Evolutionary conservation across 2,888 invertebrate genomes (phyloP).

Genomic region (Xylota segnis): DNA sequence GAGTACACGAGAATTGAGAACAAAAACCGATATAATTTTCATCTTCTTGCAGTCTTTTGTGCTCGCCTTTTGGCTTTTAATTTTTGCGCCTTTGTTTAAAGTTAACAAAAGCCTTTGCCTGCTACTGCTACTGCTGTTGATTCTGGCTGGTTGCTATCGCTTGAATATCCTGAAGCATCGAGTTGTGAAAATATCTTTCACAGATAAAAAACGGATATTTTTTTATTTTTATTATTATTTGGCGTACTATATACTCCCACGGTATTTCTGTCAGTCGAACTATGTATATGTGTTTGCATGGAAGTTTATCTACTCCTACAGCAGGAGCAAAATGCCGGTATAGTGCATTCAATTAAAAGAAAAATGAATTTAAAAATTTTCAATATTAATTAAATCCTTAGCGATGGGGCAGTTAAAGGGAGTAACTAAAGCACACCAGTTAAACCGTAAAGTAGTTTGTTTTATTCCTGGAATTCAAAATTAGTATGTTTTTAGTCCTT

Average conservation of each 20-base stretch:
- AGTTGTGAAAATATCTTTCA: slow-evolving; percentile 46
- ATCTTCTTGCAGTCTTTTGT: slow-evolving; percentile 56
- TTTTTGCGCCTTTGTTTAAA: slow-evolving; percentile 63
- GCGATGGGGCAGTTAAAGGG: slow-evolving; percentile 9
- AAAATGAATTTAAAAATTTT: slow-evolving; percentile 32
- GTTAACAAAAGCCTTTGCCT: slow-evolving; percentile 62
- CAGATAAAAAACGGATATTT: slow-evolving; percentile 38
- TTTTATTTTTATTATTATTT: slow-evolving; percentile 8
- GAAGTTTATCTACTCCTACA: neutral
- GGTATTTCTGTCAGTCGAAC: slow-evolving; percentile 1
- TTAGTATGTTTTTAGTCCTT: too few relatives aligned
- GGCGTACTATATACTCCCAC: neutral
- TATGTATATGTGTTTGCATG: neutral
- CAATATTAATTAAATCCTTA: slow-evolving; percentile 49
- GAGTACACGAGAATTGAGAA: slow-evolving; percentile 21
- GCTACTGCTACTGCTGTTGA: slow-evolving; percentile 15
- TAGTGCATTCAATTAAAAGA: slow-evolving; percentile 47
- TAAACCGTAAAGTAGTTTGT: slow-evolving; percentile 30
- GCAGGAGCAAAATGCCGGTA: slow-evolving; percentile 9
- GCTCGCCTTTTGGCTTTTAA: slow-evolving; percentile 69
- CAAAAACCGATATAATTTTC: slow-evolving; percentile 58
- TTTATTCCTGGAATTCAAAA: too few relatives aligned
- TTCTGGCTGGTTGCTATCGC: slow-evolving; percentile 23
- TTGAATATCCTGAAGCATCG: slow-evolving; percentile 51
- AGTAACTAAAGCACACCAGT: slow-evolving; percentile 4